Conservation (phyloP, 2,888 invertebrate genomes). For the Arenicola marina region DNA sequence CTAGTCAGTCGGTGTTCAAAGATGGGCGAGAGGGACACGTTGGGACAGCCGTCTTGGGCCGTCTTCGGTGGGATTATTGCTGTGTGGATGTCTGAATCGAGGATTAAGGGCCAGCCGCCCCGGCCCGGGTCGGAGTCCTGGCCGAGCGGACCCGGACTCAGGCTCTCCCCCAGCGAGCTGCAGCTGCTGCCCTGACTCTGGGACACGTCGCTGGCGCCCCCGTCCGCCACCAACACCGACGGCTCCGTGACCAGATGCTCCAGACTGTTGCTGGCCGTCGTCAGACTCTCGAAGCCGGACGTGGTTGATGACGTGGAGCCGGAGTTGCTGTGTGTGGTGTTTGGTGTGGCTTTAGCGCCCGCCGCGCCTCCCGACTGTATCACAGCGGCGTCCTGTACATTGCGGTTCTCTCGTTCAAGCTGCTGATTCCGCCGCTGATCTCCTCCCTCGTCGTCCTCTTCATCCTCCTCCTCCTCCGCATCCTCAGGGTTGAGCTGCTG, state of each 20-base stretch:
- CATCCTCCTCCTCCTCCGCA: too few species aligned
- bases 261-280: neutral
- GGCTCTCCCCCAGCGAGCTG: conserved; percentile 1
- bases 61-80: conserved; percentile 6
- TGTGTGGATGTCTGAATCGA: conserved; percentile 2
- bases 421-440: too few species aligned
- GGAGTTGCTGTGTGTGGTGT: neutral
- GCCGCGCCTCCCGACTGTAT: too few species aligned
- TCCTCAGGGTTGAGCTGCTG: too few species aligned
- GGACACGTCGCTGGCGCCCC: neutral
- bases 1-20: conserved; percentile 45
- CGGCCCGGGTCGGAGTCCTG: neutral
- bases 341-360: too few species aligned
- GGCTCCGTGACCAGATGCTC: neutral
- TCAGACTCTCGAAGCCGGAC: neutral
- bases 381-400: too few species aligned
- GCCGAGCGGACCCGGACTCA: neutral
- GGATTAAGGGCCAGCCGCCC: neutral
- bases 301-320: conserved; percentile 3
- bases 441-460: too few species aligned
- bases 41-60: conserved; percentile 43
- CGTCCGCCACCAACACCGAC: neutral
- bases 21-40: conserved; percentile 54
- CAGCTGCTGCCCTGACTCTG: conserved; percentile 1
- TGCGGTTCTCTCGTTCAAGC: too few species aligned